Base-by-base conservation (phyloP, 1,140 invertebrate species). In the Papilio machaon region DNA sequence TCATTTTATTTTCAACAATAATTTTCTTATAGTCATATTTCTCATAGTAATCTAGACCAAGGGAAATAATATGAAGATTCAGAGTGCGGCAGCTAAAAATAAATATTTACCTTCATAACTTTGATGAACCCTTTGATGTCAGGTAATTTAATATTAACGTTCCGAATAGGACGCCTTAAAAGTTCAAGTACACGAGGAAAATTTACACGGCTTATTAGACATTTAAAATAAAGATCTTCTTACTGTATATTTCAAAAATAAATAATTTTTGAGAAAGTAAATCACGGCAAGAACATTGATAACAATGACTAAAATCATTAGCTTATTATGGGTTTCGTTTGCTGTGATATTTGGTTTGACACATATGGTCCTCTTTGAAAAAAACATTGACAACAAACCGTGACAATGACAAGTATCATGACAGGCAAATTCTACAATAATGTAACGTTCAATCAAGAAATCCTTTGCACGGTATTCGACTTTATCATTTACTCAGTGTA, bases 111-210 rank as follows among this genome's bases (percentile, higher is more conserved):
- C 23, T 35, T 35, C 64, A 58, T n/a, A n/a, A 58, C 54, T 58
- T n/a, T n/a, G n/a, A n/a, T n/a, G n/a, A n/a, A 67, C 23, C 23
- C 23, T 67, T 67, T 67, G 64, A 67, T 67, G 64, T 67, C 64
- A 67, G 30, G 23, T 67, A 67, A 67, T 30, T 67, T 35, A 67
- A 67, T 67, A 67, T 67, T 67, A 67, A 15, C 64, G 64, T 35
- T 30, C 64, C 30, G 13, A 67, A 23, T 11, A 67, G 23, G 64
- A 35, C 23, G 23, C 64, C 30, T 30, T 67, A 35, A 67, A 67
- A 67, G 23, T 67, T 35, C 64, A 67, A 67, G 35, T 67, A 67
- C 3, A 67, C 64, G 64, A 11, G 23, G 64, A 67, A 67, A 67
- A 67, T 67, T 67, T 67, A 67, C 30, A 15, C 64, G 64, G 11